A percentile compares a stretch with the other conserved stretches of the same genome.
These are phyloP conservation scores for Diorhabda sublineata DNA, from an alignment of 1,140 invertebrate species.

Conservation along the genomic window DNA sequence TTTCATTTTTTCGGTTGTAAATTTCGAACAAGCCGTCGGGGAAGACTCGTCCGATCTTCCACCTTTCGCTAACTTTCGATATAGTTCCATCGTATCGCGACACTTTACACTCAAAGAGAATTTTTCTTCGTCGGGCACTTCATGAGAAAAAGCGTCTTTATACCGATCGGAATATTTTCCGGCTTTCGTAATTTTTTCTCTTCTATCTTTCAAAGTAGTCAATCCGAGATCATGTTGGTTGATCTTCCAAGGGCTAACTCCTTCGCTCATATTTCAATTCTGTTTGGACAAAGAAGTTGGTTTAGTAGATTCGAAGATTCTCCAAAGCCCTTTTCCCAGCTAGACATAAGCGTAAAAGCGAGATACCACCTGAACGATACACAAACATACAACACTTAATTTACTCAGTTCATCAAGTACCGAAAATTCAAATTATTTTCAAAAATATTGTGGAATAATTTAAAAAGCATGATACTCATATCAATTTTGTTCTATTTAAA, in stretches of 20 bases:
- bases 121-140: slow-evolving; percentile 31
- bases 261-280: slow-evolving; percentile 34
- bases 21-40: not conserved
- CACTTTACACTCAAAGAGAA: slow-evolving; percentile 28
- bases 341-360: slow-evolving; percentile 10
- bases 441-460: no score
- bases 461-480: no score
- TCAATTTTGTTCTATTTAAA: no score
- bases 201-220: slow-evolving; percentile 35
- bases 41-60: slow-evolving; percentile 17
- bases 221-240: slow-evolving; percentile 33
- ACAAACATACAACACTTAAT: not conserved
- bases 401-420: no score
- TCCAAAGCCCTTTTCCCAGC: slow-evolving; percentile 1
- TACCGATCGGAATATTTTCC: slow-evolving; percentile 44
- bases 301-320: slow-evolving; percentile 3
- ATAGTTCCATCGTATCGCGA: slow-evolving; percentile 28
- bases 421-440: no score
- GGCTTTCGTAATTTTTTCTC: slow-evolving; percentile 38
- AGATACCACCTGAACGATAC: slow-evolving; percentile 6
- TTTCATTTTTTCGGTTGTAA: slow-evolving; percentile 28
- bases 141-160: slow-evolving; percentile 37
- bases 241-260: slow-evolving; percentile 8
- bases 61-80: slow-evolving; percentile 23
- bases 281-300: slow-evolving; percentile 28